phyloP scores from a whole-genome alignment of 2,113 vertebrate genomes.

The Cynoglossus semilaevis region DNA sequence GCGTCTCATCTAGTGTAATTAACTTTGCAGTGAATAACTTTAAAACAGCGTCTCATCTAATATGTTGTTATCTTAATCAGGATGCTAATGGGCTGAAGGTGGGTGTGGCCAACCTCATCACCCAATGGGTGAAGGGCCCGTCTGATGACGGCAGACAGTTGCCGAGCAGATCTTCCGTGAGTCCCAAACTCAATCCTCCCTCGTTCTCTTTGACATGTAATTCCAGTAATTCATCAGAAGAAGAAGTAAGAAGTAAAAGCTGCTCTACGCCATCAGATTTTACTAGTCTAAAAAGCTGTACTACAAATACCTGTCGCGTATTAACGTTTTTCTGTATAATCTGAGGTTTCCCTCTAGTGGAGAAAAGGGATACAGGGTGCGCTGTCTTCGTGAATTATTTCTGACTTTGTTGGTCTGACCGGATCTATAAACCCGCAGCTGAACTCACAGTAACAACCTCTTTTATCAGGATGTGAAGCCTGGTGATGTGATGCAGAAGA shows the following conservation, averaged over 20 bases:
- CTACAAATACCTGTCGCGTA: too few species aligned
- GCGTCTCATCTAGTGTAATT: too few species aligned
- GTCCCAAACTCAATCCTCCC: constrained; percentile 10
- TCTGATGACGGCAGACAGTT: constrained; percentile 56
- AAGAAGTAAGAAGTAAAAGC: too few species aligned
- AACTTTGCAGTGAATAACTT: too few species aligned
- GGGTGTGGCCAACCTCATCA: constrained; percentile 77
- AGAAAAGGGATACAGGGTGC: background rate
- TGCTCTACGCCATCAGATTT: too few species aligned
- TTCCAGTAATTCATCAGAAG: too few species aligned
- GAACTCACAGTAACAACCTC: background rate
- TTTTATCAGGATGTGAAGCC: constrained; percentile 83
- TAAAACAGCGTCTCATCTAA: background rate
- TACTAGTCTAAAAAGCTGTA: too few species aligned
- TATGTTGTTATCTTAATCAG: constrained; percentile 40
- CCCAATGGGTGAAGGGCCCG: constrained; percentile 76
- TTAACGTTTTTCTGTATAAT: background rate
- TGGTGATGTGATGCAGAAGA: constrained; percentile 89
- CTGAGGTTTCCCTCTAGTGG: constrained; percentile 43
- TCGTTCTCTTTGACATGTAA: background rate
- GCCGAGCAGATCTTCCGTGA: constrained; percentile 65
- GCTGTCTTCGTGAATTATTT: background rate
- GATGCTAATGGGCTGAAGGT: constrained; percentile 77
- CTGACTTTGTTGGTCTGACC: too few species aligned
- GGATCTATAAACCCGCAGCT: too few species aligned